These are phyloP conservation scores for Drosophila phalerata DNA, from an alignment of 2,888 invertebrate species.

Conservation along the genomic window DNA sequence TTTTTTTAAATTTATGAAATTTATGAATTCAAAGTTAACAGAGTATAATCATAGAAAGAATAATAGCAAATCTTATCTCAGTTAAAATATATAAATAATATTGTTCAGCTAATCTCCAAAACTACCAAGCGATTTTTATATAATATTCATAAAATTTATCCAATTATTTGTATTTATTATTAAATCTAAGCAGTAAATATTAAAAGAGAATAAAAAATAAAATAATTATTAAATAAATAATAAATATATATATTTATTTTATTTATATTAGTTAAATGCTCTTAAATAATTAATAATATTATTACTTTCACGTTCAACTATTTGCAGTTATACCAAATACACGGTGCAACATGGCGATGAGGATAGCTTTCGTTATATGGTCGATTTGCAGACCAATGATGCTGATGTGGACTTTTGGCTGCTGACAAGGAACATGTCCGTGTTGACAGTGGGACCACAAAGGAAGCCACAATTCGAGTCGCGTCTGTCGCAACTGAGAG, in stretches of 20 bases:
- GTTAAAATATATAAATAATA: neutral
- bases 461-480: conserved; percentile 78
- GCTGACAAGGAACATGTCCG: conserved; percentile 83
- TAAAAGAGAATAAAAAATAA: too few species aligned
- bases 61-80: neutral
- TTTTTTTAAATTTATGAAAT: neutral
- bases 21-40: neutral
- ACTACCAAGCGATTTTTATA: too few species aligned
- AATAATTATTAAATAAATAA: too few species aligned
- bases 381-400: conserved; percentile 81
- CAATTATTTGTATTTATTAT: neutral
- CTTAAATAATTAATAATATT: too few species aligned
- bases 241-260: too few species aligned
- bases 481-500: conserved; percentile 73
- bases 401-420: conserved; percentile 84
- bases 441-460: conserved; percentile 82
- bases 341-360: conserved; percentile 80
- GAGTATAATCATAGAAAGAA: neutral
- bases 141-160: neutral
- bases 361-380: conserved; percentile 80
- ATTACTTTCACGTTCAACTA: too few species aligned
- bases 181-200: too few species aligned
- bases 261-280: too few species aligned
- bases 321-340: conserved; percentile 83
- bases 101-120: too few species aligned